A percentile compares a stretch with the other conserved stretches of the same genome.
Evolutionary conservation across 2,888 invertebrate species (phyloP).

Genomic region (Taenaris catops): DNA sequence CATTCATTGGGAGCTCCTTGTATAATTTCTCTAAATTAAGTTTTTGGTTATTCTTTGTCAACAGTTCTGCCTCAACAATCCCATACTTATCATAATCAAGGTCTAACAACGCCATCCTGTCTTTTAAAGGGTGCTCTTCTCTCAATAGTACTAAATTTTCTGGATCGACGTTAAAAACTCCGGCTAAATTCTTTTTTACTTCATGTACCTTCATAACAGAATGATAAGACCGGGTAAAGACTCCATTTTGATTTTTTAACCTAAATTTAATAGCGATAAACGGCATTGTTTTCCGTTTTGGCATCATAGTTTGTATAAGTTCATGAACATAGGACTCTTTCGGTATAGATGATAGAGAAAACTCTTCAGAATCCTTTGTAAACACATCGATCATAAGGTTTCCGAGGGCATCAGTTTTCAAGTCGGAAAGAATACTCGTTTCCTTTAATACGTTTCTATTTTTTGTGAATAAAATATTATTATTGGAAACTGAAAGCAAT

Average conservation of each 20-base stretch:
- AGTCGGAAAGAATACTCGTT: slow-evolving; percentile 48
- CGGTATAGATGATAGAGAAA: slow-evolving; percentile 56
- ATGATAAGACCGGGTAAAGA: slow-evolving; percentile 76
- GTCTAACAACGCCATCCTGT: slow-evolving; percentile 60
- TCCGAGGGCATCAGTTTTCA: slow-evolving; percentile 58
- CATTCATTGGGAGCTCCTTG: slow-evolving; percentile 58
- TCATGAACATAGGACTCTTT: slow-evolving; percentile 66
- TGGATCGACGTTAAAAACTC: slow-evolving; percentile 76
- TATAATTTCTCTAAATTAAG: slow-evolving; percentile 64
- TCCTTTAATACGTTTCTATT: slow-evolving; percentile 67
- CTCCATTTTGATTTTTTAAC: slow-evolving; percentile 53
- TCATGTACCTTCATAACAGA: slow-evolving; percentile 75
- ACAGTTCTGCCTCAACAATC: slow-evolving; percentile 61
- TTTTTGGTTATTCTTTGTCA: slow-evolving; percentile 57
- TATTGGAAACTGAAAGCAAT: slow-evolving; percentile 54
- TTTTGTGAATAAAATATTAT: slow-evolving; percentile 57
- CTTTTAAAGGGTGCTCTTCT: slow-evolving; percentile 55
- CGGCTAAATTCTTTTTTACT: slow-evolving; percentile 80
- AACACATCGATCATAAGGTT: slow-evolving; percentile 64
- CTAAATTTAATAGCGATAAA: slow-evolving; percentile 69
- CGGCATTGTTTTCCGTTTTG: slow-evolving; percentile 60
- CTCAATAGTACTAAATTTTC: slow-evolving; percentile 71
- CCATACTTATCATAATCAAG: slow-evolving; percentile 72
- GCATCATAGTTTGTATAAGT: slow-evolving; percentile 51
- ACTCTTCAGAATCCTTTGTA: slow-evolving; percentile 61